Evolutionary conservation across 1,140 invertebrate species (phyloP).

Genomic region (Brachionus paranguensis): DNA sequence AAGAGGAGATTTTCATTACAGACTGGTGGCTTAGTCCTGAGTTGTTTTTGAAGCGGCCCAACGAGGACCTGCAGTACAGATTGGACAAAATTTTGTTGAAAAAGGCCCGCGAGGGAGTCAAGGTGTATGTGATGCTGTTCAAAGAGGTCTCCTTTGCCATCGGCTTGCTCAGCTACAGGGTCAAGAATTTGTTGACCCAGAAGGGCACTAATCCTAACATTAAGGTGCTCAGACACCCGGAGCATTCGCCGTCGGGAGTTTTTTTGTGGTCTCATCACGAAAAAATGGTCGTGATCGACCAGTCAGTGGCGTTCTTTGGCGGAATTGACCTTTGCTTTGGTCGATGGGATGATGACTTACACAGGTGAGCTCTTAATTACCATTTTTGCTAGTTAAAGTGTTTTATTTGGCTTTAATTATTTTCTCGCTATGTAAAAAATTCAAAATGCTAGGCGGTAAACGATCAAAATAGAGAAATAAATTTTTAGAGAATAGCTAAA

Average conservation of each 20-base stretch:
- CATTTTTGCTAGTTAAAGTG: background rate
- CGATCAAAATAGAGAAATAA: too few species aligned
- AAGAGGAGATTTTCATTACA: slow-evolving; percentile 88
- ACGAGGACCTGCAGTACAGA: slow-evolving; percentile 73
- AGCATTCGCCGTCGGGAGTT: slow-evolving; percentile 74
- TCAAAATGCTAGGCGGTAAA: too few species aligned
- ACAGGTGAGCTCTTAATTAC: background rate
- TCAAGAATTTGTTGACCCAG: slow-evolving; percentile 69
- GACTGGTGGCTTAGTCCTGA: slow-evolving; percentile 93
- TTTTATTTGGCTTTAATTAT: too few species aligned
- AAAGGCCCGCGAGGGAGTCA: slow-evolving; percentile 84
- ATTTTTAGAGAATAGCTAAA: too few species aligned
- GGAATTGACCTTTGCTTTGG: slow-evolving; percentile 92
- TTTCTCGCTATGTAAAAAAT: too few species aligned
- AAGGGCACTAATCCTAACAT: slow-evolving; percentile 40
- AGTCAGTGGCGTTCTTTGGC: slow-evolving; percentile 86
- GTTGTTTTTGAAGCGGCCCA: slow-evolving; percentile 82
- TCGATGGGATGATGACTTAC: slow-evolving; percentile 61
- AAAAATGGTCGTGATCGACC: slow-evolving; percentile 92
- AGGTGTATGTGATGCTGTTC: slow-evolving; percentile 84
- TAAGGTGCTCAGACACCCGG: slow-evolving; percentile 84
- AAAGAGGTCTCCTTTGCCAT: slow-evolving; percentile 95
- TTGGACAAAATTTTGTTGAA: slow-evolving; percentile 75
- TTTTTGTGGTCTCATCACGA: slow-evolving; percentile 97
- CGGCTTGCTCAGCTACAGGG: slow-evolving; percentile 87